These are phyloP conservation scores for Colaptes auratus DNA, from an alignment of 2,113 vertebrate species.

Conservation along the genomic window DNA sequence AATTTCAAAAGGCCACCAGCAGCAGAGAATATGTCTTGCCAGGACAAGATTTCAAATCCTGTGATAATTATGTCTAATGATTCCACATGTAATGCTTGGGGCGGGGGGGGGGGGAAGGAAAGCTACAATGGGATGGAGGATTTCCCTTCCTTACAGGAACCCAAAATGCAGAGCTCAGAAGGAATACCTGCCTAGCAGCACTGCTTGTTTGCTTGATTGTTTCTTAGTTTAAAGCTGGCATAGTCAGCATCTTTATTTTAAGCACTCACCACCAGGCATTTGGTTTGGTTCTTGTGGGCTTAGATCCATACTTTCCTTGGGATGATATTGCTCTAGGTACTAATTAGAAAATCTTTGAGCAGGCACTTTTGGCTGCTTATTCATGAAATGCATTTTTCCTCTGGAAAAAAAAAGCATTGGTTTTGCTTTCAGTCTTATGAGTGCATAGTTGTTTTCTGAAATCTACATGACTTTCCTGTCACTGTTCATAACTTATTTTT, in stretches of 20 bases:
- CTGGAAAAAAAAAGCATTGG: neutral
- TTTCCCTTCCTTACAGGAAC: neutral
- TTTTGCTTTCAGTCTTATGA: neutral
- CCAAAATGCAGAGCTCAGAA: neutral
- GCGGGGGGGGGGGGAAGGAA: too few species aligned
- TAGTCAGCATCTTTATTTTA: neutral
- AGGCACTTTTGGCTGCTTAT: neutral
- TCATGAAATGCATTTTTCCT: neutral
- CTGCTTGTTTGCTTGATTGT: neutral
- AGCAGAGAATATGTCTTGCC: neutral
- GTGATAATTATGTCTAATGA: neutral
- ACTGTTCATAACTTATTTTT: neutral
- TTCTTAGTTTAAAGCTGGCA: neutral
- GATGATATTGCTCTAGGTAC: neutral
- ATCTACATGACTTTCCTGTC: neutral
- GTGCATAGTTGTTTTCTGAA: neutral
- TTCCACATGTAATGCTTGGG: neutral
- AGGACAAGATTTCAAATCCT: neutral
- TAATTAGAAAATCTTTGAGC: neutral
- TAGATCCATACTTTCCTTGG: neutral
- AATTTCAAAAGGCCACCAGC: neutral
- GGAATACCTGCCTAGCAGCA: neutral
- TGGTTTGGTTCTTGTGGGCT: neutral
- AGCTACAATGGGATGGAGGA: neutral
- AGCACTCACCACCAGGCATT: neutral